Evolutionary conservation across 2,113 vertebrate genomes (phyloP), one percentile per base, ranked within the genome.

Genomic region (Strix uralensis): DNA sequence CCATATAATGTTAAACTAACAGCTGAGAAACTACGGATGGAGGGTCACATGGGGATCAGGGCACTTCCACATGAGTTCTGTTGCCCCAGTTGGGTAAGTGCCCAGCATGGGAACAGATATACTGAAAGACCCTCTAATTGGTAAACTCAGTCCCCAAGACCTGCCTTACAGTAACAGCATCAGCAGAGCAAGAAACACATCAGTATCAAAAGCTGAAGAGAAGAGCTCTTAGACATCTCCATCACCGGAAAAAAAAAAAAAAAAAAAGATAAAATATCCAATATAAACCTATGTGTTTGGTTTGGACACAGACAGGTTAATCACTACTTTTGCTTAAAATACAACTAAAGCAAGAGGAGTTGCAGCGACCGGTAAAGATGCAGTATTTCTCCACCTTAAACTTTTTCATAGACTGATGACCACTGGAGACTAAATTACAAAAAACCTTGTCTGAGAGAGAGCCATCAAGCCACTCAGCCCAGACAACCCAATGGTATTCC

Each of bases 331-430:
- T 70, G 3, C 8, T 82, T 46, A 54, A 88, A 67, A 46, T 23
- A 12, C 13, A 58, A 2, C 10, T 69, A 9, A 51, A 44, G 15
- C 10, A 63, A 81, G 6, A 72, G 13, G 20, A 80, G 5, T 13
- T 54, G 15, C 32, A 46, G 8, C 1, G 0, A 36, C 13, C 0
- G 2, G 9, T 29, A 40, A 36, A 40, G 26, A 52, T 29, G 6
- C 61, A 67, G 9, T 19, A 38, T 65, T 75, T 63, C 9, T 72
- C 29, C 20, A 59, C 7, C 2, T 6, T 32, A 14, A 18, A 3
- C 4, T 57, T 92, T 42, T 40, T 70, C 21, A 26, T 26, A 65
- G 27, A 23, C 42, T 55, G 19, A 14, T 40, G 18, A 36, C 7
- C 21, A 44, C 10, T 18, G 25, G 8, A 42, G 26, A 42, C 44